Base-by-base conservation (phyloP, 2,113 vertebrate species). In the Cariama cristata region DNA sequence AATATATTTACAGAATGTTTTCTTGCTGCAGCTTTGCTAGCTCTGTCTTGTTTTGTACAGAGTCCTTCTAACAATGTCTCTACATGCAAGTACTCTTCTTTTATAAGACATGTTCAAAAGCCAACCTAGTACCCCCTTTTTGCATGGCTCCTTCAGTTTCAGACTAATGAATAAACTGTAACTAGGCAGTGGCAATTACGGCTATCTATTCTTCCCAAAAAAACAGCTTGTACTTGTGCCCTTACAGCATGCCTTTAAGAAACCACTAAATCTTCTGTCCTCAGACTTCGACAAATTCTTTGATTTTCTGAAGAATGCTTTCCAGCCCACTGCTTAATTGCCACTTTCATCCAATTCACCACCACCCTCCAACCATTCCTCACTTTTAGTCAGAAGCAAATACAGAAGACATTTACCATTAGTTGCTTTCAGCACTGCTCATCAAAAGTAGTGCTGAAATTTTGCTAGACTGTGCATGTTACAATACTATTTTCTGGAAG, bases 111-210 rank as follows among this genome's bases (percentile, higher is more conserved):
- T 27, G 35, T 69, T 96, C 80, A 95, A 95, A 93, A 88, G 91
- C 73, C 88, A 93, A 96, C 81, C 69, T 45, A 52, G 27, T 75
- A 85, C 40, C 49, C 72, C 27, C 45, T 87, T 96, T 87, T 81
- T 95, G 14, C 69, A 59, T n/a, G 27, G 73, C 62, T 87, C 56
- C 84, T 93, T 94, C 74, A 94, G 52, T 87, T 95, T 96, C 66
- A 91, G 40, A 45, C 87, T 95, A 95, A 87, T 91, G 84, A 97
- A 74, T 75, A 91, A 92, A 53, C 79, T 82, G 33, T 64, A 97
- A 94, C 94, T 97, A 95, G 95, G 87, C 81, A 93, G 66, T 20
- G n/a, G 80, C 80, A 97, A 95, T 93, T 93, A 93, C 35, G 73
- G 56, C 20, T 79, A 94, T 87, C 80, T 94, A 60, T 93, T 95